Conservation (phyloP, 2,888 invertebrate species). For the Phaedon cochleariae region DNA sequence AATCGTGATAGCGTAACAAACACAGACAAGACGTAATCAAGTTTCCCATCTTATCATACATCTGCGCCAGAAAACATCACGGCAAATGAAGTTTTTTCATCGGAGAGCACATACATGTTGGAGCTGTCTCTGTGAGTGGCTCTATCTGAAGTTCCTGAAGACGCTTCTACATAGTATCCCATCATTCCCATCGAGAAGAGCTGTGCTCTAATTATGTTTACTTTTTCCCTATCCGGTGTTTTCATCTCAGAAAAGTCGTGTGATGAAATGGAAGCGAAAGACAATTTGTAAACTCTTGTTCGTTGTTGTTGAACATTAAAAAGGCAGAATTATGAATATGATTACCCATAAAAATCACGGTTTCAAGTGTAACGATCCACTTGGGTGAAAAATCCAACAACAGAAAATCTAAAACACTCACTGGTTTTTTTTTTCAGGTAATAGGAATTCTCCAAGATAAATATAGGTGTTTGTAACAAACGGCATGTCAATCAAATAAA, state of each 20-base stretch:
- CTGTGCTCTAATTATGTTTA: conserved; percentile 49
- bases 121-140: conserved; percentile 35
- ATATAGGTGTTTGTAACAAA: too few relatives aligned
- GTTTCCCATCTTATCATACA: conserved; percentile 26
- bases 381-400: too few relatives aligned
- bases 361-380: too few relatives aligned
- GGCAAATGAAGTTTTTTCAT: conserved; percentile 26
- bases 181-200: conserved; percentile 39
- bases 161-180: conserved; percentile 37
- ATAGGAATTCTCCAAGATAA: too few relatives aligned
- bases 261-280: background rate
- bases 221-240: conserved; percentile 46
- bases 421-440: too few relatives aligned
- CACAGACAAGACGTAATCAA: conserved; percentile 24
- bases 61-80: conserved; percentile 24
- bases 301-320: background rate
- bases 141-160: conserved; percentile 42
- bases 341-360: too few relatives aligned
- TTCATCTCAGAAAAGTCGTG: conserved; percentile 26
- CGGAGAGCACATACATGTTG: conserved; percentile 21
- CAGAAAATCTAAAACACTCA: too few relatives aligned
- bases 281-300: background rate
- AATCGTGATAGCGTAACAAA: conserved; percentile 20
- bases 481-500: too few relatives aligned
- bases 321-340: too few relatives aligned